These are phyloP conservation scores for Rafetus swinhoei DNA, from an alignment of 2,113 vertebrate species.

Conservation along the genomic window DNA sequence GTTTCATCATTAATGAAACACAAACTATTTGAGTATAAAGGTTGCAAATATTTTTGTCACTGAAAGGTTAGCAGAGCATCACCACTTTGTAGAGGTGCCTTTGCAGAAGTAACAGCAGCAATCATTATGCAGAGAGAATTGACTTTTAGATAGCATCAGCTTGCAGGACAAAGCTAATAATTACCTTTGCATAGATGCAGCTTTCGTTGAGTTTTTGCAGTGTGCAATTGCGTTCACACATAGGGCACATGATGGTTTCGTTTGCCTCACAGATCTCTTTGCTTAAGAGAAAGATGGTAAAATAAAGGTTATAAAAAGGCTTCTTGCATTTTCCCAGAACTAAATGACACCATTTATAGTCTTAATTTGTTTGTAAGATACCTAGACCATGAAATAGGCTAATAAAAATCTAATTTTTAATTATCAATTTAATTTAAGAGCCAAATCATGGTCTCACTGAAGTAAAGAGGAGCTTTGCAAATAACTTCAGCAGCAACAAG, in stretches of 20 bases:
- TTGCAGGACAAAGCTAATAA: background rate
- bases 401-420: background rate
- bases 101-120: background rate
- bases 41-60: background rate
- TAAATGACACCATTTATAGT: background rate
- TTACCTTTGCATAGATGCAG: slow-evolving; percentile 96
- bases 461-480: background rate
- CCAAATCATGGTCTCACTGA: background rate
- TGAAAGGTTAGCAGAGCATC: background rate
- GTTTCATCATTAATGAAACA: background rate
- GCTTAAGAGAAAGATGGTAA: slow-evolving; percentile 73
- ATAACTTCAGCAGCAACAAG: background rate
- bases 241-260: slow-evolving; percentile 95
- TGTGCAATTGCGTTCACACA: slow-evolving; percentile 93
- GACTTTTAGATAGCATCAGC: background rate
- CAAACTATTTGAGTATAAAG: background rate
- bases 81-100: background rate
- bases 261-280: slow-evolving; percentile 97
- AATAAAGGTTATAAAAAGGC: slow-evolving; percentile 26
- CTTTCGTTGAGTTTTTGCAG: slow-evolving; percentile 94
- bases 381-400: background rate
- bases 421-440: background rate
- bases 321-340: background rate
- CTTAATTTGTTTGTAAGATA: background rate
- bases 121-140: background rate